Evolutionary conservation across 1,140 invertebrate genomes (phyloP).

Genomic region (Drosophila parvula): DNA sequence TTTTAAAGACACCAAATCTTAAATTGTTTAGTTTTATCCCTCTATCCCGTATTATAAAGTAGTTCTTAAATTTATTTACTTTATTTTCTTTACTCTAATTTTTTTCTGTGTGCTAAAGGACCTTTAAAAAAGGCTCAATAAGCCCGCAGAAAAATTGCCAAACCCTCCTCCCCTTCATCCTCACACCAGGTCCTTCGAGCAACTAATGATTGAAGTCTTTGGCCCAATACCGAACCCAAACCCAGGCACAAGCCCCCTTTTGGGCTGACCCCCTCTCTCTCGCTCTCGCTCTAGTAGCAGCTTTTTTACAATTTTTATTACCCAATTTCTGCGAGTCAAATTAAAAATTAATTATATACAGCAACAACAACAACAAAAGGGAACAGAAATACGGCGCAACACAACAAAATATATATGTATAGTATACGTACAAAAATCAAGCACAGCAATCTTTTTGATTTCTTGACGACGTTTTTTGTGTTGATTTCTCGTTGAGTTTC

Average conservation of each 20-base stretch:
- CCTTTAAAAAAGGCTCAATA: constrained; percentile 13
- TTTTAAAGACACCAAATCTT: too few species aligned
- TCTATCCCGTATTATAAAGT: too few species aligned
- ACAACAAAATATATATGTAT: constrained; percentile 21
- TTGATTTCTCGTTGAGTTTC: constrained; percentile 32
- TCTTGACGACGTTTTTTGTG: constrained; percentile 66
- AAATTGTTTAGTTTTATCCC: too few species aligned
- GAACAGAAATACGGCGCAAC: constrained; percentile 28
- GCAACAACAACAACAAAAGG: constrained; percentile 52
- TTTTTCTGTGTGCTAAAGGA: neutral
- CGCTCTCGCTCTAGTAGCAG: neutral
- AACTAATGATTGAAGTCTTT: constrained; percentile 37
- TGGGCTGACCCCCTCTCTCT: neutral
- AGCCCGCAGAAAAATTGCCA: constrained; percentile 9
- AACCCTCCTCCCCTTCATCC: neutral
- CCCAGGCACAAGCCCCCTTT: neutral
- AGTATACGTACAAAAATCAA: constrained; percentile 33
- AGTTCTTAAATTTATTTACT: neutral
- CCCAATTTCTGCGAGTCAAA: constrained; percentile 78
- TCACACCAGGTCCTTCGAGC: neutral
- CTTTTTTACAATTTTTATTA: constrained; percentile 75
- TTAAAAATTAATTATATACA: constrained; percentile 80
- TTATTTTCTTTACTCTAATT: too few species aligned
- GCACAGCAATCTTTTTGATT: constrained; percentile 67
- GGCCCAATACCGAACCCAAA: neutral